Conservation (phyloP, 2,113 vertebrate genomes). For the Syrrhaptes paradoxus region DNA sequence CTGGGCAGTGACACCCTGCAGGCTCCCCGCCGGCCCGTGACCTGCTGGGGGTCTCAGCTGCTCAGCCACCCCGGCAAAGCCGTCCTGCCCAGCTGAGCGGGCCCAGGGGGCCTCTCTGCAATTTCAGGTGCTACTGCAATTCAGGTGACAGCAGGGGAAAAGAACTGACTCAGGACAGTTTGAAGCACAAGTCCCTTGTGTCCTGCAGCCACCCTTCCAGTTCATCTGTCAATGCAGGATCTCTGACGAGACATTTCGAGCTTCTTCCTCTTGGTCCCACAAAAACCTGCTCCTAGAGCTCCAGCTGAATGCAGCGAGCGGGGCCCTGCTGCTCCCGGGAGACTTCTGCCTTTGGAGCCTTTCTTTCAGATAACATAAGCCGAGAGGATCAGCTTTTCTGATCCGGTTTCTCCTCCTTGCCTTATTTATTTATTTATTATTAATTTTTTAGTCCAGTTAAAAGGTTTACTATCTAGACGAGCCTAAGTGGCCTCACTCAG, state of each 20-base stretch:
- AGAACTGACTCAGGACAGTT: not conserved
- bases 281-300: not conserved
- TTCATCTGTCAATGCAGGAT: not conserved
- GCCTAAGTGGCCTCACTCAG: conserved; percentile 95
- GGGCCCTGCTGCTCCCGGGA: not conserved
- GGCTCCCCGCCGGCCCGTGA: not conserved
- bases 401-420: conserved; percentile 26
- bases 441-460: conserved; percentile 82
- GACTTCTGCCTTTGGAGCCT: not conserved
- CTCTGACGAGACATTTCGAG: not conserved
- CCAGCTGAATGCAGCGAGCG: not conserved
- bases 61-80: not conserved
- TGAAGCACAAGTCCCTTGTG: not conserved
- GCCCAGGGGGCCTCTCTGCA: not conserved
- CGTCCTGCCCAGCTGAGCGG: not conserved
- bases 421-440: conserved; percentile 76
- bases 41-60: not conserved
- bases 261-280: not conserved
- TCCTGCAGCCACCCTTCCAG: not conserved
- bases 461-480: conserved; percentile 89
- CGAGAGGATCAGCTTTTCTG: not conserved
- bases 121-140: not conserved
- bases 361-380: not conserved
- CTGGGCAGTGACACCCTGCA: not conserved
- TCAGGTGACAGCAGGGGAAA: not conserved